Evolutionary conservation across 92 coral and sea anemone species (phyloP).

Genomic region (Isaurus tuberculatus): DNA sequence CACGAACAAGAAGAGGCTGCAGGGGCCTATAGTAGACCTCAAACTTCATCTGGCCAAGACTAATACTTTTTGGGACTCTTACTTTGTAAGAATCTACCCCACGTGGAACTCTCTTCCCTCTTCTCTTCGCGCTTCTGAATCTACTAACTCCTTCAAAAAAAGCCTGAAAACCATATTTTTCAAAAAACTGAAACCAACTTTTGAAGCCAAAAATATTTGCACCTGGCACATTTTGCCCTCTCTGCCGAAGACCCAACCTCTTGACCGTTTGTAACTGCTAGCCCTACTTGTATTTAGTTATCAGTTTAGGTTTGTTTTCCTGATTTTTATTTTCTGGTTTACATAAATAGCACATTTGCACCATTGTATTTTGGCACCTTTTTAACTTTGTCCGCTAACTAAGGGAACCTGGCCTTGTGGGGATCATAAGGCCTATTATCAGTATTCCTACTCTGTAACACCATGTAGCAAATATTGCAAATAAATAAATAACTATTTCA

Average conservation of each 20-base stretch:
- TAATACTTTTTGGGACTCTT: slow-evolving; percentile 27
- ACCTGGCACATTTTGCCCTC: slow-evolving; percentile 8
- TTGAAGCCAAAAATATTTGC: slow-evolving; percentile 16
- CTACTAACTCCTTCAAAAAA: not conserved
- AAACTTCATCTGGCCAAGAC: slow-evolving; percentile 24
- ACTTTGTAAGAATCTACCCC: slow-evolving; percentile 33
- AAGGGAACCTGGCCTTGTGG: not conserved
- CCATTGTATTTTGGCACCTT: not conserved
- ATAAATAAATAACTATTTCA: no score
- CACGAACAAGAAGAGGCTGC: not conserved
- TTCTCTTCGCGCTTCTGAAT: slow-evolving; percentile 15
- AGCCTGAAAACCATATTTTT: slow-evolving; percentile 1
- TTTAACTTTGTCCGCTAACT: no score
- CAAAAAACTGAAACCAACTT: not conserved
- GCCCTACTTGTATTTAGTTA: not conserved
- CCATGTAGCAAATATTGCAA: no score
- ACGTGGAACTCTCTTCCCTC: slow-evolving; percentile 34
- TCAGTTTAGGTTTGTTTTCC: not conserved
- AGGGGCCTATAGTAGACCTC: not conserved
- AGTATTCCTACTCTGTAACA: no score
- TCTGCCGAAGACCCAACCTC: slow-evolving; percentile 24
- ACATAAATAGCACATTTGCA: not conserved
- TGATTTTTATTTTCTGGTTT: not conserved
- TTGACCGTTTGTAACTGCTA: slow-evolving; percentile 3
- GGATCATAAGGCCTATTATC: not conserved